Percentiles rank a stretch among this genome's conserved stretches.
Conservation (phyloP, 2,113 vertebrate species). For the Ahaetulla prasina region DNA sequence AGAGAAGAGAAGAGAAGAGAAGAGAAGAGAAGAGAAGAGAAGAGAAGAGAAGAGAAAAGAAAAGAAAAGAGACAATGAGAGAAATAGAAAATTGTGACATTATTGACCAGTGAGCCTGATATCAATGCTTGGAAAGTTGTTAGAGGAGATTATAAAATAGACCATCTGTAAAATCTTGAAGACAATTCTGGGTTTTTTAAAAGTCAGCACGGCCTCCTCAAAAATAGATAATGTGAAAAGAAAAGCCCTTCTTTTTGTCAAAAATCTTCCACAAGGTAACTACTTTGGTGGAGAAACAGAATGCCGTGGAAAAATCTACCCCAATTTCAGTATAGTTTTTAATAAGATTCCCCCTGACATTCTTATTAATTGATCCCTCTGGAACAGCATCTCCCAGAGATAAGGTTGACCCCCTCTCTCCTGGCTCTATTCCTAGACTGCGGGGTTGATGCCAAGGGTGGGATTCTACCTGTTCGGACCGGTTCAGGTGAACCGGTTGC, state of each 20-base stretch:
- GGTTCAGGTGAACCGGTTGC: too few species aligned
- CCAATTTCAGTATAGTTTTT: background rate
- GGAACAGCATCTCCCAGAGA: background rate
- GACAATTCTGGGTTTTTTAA: background rate
- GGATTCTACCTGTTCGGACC: too few species aligned
- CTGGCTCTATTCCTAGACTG: background rate
- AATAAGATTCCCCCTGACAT: background rate
- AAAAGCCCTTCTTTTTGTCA: background rate
- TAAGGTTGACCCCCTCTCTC: background rate
- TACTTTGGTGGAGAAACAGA: background rate
- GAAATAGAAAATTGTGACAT: background rate
- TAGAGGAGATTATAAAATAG: background rate
- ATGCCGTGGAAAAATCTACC: background rate
- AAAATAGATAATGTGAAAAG: background rate
- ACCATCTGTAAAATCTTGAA: background rate
- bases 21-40: rapidly evolving
- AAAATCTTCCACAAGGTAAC: background rate
- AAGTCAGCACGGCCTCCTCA: background rate
- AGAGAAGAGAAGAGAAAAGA: background rate
- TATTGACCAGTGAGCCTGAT: background rate
- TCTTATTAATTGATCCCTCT: background rate
- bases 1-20: background rate
- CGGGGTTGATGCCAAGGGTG: too few species aligned
- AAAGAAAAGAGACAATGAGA: background rate
- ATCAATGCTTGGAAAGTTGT: background rate